Percentiles rank a stretch among this genome's conserved stretches.
These are phyloP conservation scores for Acleris laterana DNA, from an alignment of 2,888 invertebrate species.

Conservation along the genomic window DNA sequence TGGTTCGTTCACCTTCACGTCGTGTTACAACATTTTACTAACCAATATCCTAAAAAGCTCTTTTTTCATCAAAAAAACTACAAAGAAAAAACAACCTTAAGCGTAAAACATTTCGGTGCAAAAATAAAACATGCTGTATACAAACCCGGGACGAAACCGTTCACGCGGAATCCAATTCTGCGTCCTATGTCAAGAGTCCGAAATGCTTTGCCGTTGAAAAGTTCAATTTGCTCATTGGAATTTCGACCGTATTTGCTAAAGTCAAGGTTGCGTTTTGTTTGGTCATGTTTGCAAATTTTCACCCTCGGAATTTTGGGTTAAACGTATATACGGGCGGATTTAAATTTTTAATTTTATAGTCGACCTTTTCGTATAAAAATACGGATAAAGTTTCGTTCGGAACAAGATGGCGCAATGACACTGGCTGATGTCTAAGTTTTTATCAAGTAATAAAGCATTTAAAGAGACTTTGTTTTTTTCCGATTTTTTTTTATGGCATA, in stretches of 20 bases:
- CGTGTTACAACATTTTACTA: slow-evolving; percentile 23
- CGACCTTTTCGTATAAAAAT: slow-evolving; percentile 27
- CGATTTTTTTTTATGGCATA: no score
- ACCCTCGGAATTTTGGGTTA: slow-evolving; percentile 38
- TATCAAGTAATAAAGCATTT: no score
- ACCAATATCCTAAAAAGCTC: slow-evolving; percentile 37
- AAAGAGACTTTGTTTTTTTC: no score
- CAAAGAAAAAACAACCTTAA: slow-evolving; percentile 7
- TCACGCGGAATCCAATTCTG: slow-evolving; percentile 15
- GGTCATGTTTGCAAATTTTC: slow-evolving; percentile 16
- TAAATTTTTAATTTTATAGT: slow-evolving; percentile 46
- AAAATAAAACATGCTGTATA: not conserved
- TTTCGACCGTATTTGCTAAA: slow-evolving; percentile 9
- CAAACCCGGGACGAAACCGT: not conserved
- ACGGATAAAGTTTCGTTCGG: slow-evolving; percentile 3
- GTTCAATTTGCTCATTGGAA: slow-evolving; percentile 23
- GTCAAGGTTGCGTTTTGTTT: slow-evolving; percentile 37
- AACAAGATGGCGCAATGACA: no score
- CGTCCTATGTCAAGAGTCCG: slow-evolving; percentile 10
- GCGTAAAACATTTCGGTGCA: not conserved
- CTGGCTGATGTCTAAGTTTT: no score
- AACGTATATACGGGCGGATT: slow-evolving; percentile 42
- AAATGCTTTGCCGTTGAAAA: slow-evolving; percentile 11
- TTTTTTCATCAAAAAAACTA: slow-evolving; percentile 18
- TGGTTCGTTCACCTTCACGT: slow-evolving; percentile 34